These are phyloP conservation scores for Adelges cooleyi DNA, from an alignment of 1,140 invertebrate genomes.

Conservation along the genomic window DNA sequence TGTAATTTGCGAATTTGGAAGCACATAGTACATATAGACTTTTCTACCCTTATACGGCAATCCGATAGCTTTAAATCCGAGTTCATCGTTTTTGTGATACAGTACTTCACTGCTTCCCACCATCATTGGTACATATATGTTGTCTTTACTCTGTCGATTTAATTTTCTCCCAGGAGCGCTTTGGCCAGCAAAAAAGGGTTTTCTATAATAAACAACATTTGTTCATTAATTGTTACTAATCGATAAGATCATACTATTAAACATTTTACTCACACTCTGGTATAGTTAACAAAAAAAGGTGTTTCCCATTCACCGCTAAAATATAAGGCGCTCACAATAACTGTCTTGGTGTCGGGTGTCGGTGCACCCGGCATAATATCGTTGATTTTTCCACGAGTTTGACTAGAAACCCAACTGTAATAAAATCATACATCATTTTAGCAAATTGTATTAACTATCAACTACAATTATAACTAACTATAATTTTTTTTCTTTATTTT, in stretches of 20 bases:
- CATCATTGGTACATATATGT: slow-evolving; percentile 52
- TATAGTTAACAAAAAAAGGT: slow-evolving; percentile 48
- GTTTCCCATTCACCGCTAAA: slow-evolving; percentile 65
- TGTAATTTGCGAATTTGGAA: slow-evolving; percentile 42
- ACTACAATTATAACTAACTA: too few species aligned
- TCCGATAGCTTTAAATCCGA: slow-evolving; percentile 51
- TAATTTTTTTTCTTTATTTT: too few species aligned
- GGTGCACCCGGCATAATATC: slow-evolving; percentile 44
- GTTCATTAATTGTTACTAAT: not conserved
- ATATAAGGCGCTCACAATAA: slow-evolving; percentile 63
- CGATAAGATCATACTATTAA: not conserved
- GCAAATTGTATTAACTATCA: too few species aligned
- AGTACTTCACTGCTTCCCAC: slow-evolving; percentile 45
- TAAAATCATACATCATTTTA: too few species aligned
- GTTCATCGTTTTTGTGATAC: slow-evolving; percentile 43
- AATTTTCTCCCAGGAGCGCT: slow-evolving; percentile 34
- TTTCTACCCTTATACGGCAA: slow-evolving; percentile 56
- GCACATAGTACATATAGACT: slow-evolving; percentile 56
- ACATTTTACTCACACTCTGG: slow-evolving; percentile 43
- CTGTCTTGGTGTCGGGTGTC: slow-evolving; percentile 44
- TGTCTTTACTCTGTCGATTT: slow-evolving; percentile 37
- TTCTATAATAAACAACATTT: slow-evolving; percentile 37
- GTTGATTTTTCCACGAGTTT: slow-evolving; percentile 52
- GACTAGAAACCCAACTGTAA: slow-evolving; percentile 48
- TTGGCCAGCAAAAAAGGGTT: slow-evolving; percentile 40